Evolutionary conservation across 2,113 vertebrate species (phyloP).

Genomic region (Notiomystis cincta): DNA sequence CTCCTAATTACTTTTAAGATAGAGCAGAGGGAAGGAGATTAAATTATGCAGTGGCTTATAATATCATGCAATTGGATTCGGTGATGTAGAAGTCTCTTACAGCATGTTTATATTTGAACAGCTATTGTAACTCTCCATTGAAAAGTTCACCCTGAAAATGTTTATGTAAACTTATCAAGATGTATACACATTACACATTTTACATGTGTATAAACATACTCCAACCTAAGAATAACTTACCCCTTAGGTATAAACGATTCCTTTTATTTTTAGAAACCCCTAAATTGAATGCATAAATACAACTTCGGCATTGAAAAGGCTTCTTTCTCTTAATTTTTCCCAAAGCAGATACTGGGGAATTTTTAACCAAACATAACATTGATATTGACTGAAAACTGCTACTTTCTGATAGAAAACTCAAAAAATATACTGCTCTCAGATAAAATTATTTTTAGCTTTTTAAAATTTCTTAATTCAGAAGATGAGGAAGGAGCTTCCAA

Average conservation of each 20-base stretch:
- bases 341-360: background rate
- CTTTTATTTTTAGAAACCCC: background rate
- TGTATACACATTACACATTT: background rate
- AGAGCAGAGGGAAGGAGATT: background rate
- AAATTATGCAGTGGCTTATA: constrained; percentile 20
- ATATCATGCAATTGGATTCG: background rate
- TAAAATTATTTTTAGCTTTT: background rate
- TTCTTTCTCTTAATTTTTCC: background rate
- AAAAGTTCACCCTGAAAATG: background rate
- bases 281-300: background rate
- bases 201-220: background rate
- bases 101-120: background rate
- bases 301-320: background rate
- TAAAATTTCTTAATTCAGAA: background rate
- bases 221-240: background rate
- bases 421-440: background rate
- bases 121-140: background rate
- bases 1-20: constrained; percentile 20
- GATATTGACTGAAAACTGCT: background rate
- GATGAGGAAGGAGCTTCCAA: background rate
- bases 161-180: constrained; percentile 7
- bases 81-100: background rate
- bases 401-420: background rate
- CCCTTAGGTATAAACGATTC: background rate
- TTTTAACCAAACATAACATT: background rate